phyloP scores from a whole-genome alignment of 2,797 vertebrate species.

The Gallinago stenura region DNA sequence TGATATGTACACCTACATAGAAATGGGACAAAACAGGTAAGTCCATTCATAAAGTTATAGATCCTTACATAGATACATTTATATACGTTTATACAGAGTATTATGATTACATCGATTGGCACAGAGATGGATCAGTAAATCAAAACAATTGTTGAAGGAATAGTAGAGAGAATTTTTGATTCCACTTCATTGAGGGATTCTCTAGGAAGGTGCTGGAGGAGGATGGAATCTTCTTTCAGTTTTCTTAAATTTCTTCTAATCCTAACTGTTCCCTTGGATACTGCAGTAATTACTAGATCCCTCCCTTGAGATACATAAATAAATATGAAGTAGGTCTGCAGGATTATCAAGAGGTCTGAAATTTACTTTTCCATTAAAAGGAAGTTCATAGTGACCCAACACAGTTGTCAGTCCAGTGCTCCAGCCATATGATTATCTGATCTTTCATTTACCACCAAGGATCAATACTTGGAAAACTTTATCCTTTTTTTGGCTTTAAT shows the following conservation, averaged over 20 bases:
- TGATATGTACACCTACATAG: not conserved
- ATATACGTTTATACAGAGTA: not conserved
- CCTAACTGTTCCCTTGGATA: not conserved
- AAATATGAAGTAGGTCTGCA: not conserved
- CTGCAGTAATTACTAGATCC: not conserved
- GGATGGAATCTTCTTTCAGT: not conserved
- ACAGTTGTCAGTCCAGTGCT: accelerated
- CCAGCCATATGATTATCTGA: not conserved
- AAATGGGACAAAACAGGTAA: not conserved
- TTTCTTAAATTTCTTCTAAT: not conserved
- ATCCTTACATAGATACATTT: not conserved
- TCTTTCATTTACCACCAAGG: not conserved
- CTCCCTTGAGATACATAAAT: not conserved
- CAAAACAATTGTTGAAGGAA: not conserved
- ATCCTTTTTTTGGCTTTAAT: not conserved
- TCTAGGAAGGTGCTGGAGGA: not conserved
- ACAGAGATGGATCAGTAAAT: not conserved
- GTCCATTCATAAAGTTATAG: not conserved
- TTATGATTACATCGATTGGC: not conserved
- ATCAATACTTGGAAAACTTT: not conserved
- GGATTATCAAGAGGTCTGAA: not conserved
- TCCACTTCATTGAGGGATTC: not conserved
- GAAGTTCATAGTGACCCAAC: not conserved
- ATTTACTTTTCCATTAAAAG: not conserved
- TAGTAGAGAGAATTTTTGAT: not conserved